Evolutionary conservation across 53 echinoderm and acorn worm genomes (phyloP).

Genomic region (Zoroaster sp.): DNA sequence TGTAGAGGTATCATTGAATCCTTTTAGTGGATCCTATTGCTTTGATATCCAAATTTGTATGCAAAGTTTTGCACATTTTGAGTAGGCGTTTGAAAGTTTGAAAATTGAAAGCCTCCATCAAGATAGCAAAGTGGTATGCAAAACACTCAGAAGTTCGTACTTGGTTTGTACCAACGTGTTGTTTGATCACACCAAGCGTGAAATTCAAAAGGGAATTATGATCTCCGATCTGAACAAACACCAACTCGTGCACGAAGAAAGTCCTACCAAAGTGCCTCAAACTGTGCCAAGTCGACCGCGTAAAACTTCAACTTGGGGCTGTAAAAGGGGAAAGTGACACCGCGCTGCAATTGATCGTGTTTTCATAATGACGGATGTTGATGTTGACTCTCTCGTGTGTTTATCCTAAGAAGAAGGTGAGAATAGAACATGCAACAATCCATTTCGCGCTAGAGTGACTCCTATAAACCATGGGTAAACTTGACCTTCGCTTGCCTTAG

Average conservation of each 20-base stretch:
- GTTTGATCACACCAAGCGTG: slow-evolving; percentile 33
- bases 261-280: not conserved
- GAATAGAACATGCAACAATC: slow-evolving; percentile 33
- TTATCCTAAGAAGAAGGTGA: slow-evolving; percentile 38
- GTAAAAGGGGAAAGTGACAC: slow-evolving; percentile 43
- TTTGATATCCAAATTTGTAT: no score
- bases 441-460: slow-evolving; percentile 59
- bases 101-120: no score
- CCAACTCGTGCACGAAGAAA: not conserved
- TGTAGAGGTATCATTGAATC: no score
- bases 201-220: slow-evolving; percentile 1
- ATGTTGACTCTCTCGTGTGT: slow-evolving; percentile 53
- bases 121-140: not conserved
- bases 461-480: slow-evolving; percentile 17
- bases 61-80: no score
- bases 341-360: slow-evolving; percentile 20
- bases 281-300: slow-evolving; percentile 20
- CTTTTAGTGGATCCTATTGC: no score
- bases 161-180: slow-evolving; percentile 25
- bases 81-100: no score
- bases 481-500: slow-evolving; percentile 23
- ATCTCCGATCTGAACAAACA: slow-evolving; percentile 25
- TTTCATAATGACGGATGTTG: slow-evolving; percentile 35
- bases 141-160: not conserved
- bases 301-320: slow-evolving; percentile 13